phyloP scores from a whole-genome alignment of 53 echinoderm and acorn worm genomes.

The Stichopus horrens region DNA sequence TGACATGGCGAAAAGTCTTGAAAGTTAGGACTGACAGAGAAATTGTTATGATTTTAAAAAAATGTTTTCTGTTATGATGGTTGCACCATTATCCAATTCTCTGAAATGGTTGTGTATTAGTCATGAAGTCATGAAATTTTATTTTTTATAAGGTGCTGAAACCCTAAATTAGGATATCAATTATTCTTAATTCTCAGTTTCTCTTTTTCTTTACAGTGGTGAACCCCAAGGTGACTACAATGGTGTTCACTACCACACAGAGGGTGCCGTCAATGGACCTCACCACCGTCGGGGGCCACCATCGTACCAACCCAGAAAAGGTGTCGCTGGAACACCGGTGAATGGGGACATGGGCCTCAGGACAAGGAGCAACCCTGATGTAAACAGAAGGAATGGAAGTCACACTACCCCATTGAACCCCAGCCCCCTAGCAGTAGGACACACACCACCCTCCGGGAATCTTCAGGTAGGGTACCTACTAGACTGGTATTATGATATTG shows the following conservation, averaged over 20 bases:
- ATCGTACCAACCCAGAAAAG: neutral
- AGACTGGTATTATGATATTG: too few species aligned
- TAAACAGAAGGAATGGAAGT: conserved; percentile 49
- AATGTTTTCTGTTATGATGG: too few species aligned
- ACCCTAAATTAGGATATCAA: too few species aligned
- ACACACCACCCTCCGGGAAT: conserved; percentile 31
- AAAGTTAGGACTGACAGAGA: too few species aligned
- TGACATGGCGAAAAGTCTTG: too few species aligned
- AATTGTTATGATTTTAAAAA: too few species aligned
- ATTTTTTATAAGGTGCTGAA: too few species aligned
- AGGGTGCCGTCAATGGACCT: conserved; percentile 5
- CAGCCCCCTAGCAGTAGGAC: conserved; percentile 29
- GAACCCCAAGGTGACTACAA: conserved; percentile 30
- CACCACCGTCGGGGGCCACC: neutral
- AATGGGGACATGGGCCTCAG: conserved; percentile 58
- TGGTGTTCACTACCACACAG: neutral
- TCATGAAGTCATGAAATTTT: too few species aligned
- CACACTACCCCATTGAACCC: neutral
- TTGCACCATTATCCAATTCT: too few species aligned
- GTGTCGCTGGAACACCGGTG: conserved; percentile 11
- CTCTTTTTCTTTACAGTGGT: neutral
- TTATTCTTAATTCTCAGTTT: too few species aligned
- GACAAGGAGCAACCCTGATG: conserved; percentile 61
- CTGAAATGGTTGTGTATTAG: too few species aligned
- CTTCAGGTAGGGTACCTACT: conserved; percentile 23